Base-by-base conservation (phyloP, 2,113 vertebrate species). In the Cebus imitator region DNA sequence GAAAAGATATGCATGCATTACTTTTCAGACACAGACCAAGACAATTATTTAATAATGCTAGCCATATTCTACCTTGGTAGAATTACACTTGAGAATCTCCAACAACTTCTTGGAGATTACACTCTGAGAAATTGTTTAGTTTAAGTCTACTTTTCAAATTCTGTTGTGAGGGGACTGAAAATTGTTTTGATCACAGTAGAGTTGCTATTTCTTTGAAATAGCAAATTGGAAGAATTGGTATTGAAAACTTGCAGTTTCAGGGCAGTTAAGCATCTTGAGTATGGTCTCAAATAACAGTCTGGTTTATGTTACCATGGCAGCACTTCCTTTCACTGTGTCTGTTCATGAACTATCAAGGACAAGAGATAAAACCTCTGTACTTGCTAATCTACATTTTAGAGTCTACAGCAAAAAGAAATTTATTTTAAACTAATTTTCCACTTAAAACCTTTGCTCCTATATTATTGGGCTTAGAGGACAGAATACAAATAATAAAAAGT, bases 221-320 rank as follows among this genome's bases (percentile, higher is more conserved):
- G 87, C 55, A 97, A 96, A 96, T 37, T 95, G 73, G 50, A 96
- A 95, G 35, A 97, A 92, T 58, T 61, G 35, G 85, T 87, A 97
- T 73, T 75, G 75, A 97, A 96, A 97, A 94, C 58, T 35, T 94
- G 66, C 50, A 81, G 97, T 94, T 96, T 94, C 79, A 61, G 94
- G 64, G 64, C 85, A 96, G 87, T 93, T 84, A 92, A 94, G 85
- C 92, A 70, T 94, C 57, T 95, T 92, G 70, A 97, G 87, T 87
- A 91, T 82, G 76, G 83, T 97, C 76, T 96, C 95, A 97, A 97
- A 84, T 95, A 96, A 97, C 95, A 88, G 83, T 96, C 92, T 96
- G 97, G 96, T 93, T 92, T 94, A 85, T 81, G 97, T 97, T 95
- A 93, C 97, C 97, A 97, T 94, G 64, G 92, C 72, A 97, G 87